Percentiles rank a stretch among this genome's conserved stretches.
These are phyloP conservation scores for Amiota mariae DNA, from an alignment of 2,888 invertebrate genomes.

Conservation along the genomic window DNA sequence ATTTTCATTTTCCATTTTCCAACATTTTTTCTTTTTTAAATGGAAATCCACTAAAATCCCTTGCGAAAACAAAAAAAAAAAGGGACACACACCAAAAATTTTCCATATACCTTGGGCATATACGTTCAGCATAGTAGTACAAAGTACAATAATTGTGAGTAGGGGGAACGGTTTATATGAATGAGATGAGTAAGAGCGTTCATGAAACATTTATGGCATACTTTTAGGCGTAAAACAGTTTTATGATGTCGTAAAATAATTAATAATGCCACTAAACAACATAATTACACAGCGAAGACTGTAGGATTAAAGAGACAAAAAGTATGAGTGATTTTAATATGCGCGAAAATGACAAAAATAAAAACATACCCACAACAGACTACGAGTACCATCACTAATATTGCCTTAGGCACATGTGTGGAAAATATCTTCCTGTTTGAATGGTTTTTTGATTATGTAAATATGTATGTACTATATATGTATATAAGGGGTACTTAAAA, in stretches of 20 bases:
- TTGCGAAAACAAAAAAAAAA: background rate
- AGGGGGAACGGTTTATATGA: background rate
- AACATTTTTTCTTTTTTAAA: background rate
- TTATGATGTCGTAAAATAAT: conserved; percentile 67
- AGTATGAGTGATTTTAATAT: background rate
- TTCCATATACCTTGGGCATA: background rate
- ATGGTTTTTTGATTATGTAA: conserved; percentile 9
- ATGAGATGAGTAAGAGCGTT: conserved; percentile 29
- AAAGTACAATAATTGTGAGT: conserved; percentile 18
- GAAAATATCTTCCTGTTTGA: background rate
- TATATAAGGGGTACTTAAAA: conserved; percentile 41
- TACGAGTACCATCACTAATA: background rate
- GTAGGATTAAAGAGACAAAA: background rate
- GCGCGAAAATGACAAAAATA: conserved; percentile 6
- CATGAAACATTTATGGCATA: conserved; percentile 55
- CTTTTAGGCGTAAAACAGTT: conserved; percentile 61
- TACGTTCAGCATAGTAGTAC: background rate
- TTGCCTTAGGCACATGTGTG: background rate
- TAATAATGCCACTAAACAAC: conserved; percentile 67
- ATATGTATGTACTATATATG: background rate
- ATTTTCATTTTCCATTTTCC: conserved; percentile 18
- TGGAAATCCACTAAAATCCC: background rate
- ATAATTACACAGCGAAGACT: conserved; percentile 60
- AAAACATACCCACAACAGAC: conserved; percentile 39
- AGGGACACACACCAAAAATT: no score